Conservation (phyloP, 2,797 vertebrate genomes). For the Oreonectes daqikongensis region DNA sequence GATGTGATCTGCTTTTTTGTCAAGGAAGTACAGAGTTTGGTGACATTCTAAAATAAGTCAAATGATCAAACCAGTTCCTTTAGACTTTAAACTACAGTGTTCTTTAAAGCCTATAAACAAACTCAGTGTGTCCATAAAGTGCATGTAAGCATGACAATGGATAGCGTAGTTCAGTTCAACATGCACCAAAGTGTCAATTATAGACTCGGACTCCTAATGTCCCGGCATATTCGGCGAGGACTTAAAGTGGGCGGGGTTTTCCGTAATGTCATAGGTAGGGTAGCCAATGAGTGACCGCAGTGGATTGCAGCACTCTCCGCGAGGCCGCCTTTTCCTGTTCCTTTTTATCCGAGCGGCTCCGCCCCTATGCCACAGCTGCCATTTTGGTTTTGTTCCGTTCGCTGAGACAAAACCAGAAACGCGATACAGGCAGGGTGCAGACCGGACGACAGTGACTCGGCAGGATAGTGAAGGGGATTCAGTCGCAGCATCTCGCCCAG, state of each 20-base stretch:
- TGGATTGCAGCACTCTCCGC: not conserved
- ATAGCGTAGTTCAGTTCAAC: slow-evolving; percentile 10
- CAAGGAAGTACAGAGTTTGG: not conserved
- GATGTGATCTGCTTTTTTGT: not conserved
- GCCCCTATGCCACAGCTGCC: slow-evolving; percentile 78
- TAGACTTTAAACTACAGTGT: too few relatives aligned
- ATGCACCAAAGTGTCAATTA: not conserved
- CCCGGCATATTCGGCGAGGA: not conserved
- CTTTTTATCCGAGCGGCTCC: slow-evolving; percentile 68
- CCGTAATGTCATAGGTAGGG: not conserved
- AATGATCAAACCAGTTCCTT: too few relatives aligned
- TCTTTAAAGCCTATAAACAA: not conserved
- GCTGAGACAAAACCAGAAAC: slow-evolving; percentile 76
- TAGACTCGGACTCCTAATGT: not conserved
- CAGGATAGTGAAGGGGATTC: slow-evolving; percentile 70
- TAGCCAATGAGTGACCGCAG: slow-evolving; percentile 43
- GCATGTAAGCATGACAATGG: not conserved
- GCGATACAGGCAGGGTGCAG: slow-evolving; percentile 68
- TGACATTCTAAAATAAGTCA: not conserved
- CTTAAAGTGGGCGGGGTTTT: slow-evolving; percentile 33
- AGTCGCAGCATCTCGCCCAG: slow-evolving; percentile 52
- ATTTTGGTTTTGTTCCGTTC: slow-evolving; percentile 89
- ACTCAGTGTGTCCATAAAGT: not conserved
- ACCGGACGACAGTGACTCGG: slow-evolving; percentile 80
- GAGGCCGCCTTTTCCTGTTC: slow-evolving; percentile 58